A percentile compares a stretch with the other conserved stretches of the same genome.
Conservation (phyloP, 2,113 vertebrate genomes). For the Psittacus erithacus region DNA sequence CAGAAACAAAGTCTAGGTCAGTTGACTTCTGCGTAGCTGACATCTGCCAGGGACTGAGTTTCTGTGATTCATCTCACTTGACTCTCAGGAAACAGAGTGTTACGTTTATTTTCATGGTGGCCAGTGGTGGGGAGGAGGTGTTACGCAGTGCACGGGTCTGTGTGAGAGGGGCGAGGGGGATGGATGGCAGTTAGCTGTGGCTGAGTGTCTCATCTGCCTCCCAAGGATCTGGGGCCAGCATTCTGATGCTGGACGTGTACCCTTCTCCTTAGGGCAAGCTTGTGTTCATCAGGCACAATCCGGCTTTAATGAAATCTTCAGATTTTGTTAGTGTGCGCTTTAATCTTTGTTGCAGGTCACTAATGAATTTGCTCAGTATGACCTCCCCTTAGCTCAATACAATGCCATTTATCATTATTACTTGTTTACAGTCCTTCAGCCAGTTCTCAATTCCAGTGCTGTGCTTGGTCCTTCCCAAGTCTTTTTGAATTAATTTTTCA, state of each 20-base stretch:
- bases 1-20: background rate
- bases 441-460: background rate
- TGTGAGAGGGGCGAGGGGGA: fast-evolving
- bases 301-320: background rate
- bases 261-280: background rate
- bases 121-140: background rate
- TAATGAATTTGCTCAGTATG: background rate
- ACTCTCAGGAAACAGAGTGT: background rate
- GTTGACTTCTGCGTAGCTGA: background rate
- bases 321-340: background rate
- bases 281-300: background rate
- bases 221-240: background rate
- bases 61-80: background rate
- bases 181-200: fast-evolving
- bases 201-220: background rate
- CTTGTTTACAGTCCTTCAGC: constrained; percentile 53
- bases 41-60: background rate
- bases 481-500: constrained; percentile 65
- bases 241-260: fast-evolving
- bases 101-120: background rate
- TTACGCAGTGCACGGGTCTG: fast-evolving
- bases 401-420: constrained; percentile 17
- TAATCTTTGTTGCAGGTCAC: constrained; percentile 7
- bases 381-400: constrained; percentile 21
- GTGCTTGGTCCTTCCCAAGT: constrained; percentile 35